Base-by-base conservation (phyloP, 1,140 invertebrate species). In the Oncopodura yosiiana region DNA sequence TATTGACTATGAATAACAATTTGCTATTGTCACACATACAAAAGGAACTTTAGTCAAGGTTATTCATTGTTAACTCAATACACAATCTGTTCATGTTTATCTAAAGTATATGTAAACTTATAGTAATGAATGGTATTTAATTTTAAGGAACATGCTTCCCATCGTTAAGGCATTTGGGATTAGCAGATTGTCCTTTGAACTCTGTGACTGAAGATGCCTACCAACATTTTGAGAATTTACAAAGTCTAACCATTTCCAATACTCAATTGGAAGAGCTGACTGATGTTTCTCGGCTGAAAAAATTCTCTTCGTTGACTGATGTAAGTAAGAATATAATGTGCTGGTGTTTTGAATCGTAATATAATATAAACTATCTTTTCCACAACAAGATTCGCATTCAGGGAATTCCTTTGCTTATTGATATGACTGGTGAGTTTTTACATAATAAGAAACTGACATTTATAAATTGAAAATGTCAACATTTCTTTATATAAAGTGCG, bases 211-310 rank as follows among this genome's bases (percentile, higher is more conserved):
- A 63, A 52, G 73, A 73, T 14, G 70, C 78, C 3, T 78, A 80
- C 50, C 70, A 74, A 65, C 69, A 70, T 49, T 86, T 81, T 69
- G 78, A 78, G 37, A 78, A 78, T 63, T 73, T 92, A 34, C 76
- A 80, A 66, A 81, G 84, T 69, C 73, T 94, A 9, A 92, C 91
- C 69, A 73, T 94, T 16, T 90, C 87, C 67, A 86, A 86, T 48
- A 87, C 86, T 0, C 74, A 82, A 21, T 69, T 95, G 24, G 76
- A 80, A 12, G 81, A 82, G 11, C 94, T 91, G 90, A 81, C 86
- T 63, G 87, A 93, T 65, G 81, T 94, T 44, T 87, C 92, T 63
- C 75, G 81, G 60, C 74, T 95, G 32, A 80, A 84, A 18, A 78
- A 78, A 55, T 91, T 92, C 71, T 86, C 86, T 0, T 75, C 78